Conservation (phyloP, 92 coral and sea anemone genomes). For the Zoanthus gigantus region DNA sequence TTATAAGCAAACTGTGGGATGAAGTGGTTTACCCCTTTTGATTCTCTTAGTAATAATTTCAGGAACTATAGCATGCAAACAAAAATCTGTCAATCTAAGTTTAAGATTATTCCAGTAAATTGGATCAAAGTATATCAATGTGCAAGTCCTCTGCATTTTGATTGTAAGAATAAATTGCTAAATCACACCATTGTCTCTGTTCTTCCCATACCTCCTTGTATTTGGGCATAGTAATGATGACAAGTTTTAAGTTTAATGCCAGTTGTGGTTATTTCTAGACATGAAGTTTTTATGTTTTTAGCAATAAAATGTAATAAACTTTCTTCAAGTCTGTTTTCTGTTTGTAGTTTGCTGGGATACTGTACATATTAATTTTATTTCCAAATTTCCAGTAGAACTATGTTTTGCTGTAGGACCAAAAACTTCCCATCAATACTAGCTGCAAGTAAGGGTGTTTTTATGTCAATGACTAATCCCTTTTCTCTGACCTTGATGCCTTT, state of each 20-base stretch:
- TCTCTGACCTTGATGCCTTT: conserved; percentile 46
- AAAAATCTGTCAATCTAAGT: too few relatives aligned
- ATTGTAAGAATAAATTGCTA: too few relatives aligned
- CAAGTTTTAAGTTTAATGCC: conserved; percentile 45
- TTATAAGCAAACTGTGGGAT: too few relatives aligned
- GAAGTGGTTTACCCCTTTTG: too few relatives aligned
- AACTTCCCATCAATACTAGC: conserved; percentile 59
- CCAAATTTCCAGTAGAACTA: conserved; percentile 54
- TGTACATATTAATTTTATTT: conserved; percentile 47
- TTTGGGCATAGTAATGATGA: conserved; percentile 42
- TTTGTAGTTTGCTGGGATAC: conserved; percentile 22
- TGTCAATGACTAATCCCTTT: conserved; percentile 45
- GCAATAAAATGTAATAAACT: too few relatives aligned
- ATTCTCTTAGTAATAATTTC: too few relatives aligned
- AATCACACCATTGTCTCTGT: conserved; percentile 23
- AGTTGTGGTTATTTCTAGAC: background rate
- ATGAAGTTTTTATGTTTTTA: background rate
- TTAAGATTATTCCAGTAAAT: too few relatives aligned
- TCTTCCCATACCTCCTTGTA: conserved; percentile 12
- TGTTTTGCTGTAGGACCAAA: conserved; percentile 27
- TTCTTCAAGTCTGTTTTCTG: too few relatives aligned
- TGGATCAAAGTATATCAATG: too few relatives aligned
- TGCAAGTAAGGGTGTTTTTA: conserved; percentile 55
- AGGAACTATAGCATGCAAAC: too few relatives aligned
- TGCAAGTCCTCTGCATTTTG: too few relatives aligned